Base-by-base conservation (phyloP, 2,113 vertebrate genomes). In the Percina caprodes region DNA sequence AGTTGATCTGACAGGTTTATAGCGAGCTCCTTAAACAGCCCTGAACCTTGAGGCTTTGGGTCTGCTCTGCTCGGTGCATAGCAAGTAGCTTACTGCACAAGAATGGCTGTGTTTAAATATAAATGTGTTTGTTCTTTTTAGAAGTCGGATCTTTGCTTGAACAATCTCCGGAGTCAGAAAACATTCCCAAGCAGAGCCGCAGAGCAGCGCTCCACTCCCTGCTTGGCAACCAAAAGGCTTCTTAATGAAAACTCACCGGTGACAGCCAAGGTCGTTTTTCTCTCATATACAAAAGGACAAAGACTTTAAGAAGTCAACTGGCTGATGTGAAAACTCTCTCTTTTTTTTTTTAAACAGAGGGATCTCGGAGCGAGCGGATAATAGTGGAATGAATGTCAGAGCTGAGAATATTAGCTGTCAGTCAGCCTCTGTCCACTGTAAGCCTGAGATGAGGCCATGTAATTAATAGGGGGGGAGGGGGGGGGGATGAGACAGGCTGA, bases 361-460 rank as follows among this genome's bases (percentile, higher is more conserved):
- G 24, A 61, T 48, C 15, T 16, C 33, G 15, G 52, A 68, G 68
- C 45, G 42, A 51, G 54, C 16, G 6, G 19, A 35, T 35, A 46
- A 13, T 21, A 42, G 62, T 26, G 30, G 54, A 52, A 26, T 69
- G 62, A 74, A 55, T 74, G 82, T 74, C 69, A 79, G 69, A 58
- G 58, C 70, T 3, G 26, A 58, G 51, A 26, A 65, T 82, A 79
- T 82, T 68, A 79, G 58, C 88, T 79, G 80, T 86, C 85, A 87
- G 59, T 90, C 83, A 61, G 35, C 55, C 62, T 33, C 19, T 26
- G 23, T 42, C 60, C 46, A 13, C 51, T 60, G 15, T 24, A 30
- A 48, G 3, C 54, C 18, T 9, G 21, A 65, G 61, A 48, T 54
- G 68, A 76, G 30, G 62, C 45, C 39, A 51, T 46, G 69, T 56